Conservation (phyloP, 2,888 invertebrate genomes). For the Lingula anatina region DNA sequence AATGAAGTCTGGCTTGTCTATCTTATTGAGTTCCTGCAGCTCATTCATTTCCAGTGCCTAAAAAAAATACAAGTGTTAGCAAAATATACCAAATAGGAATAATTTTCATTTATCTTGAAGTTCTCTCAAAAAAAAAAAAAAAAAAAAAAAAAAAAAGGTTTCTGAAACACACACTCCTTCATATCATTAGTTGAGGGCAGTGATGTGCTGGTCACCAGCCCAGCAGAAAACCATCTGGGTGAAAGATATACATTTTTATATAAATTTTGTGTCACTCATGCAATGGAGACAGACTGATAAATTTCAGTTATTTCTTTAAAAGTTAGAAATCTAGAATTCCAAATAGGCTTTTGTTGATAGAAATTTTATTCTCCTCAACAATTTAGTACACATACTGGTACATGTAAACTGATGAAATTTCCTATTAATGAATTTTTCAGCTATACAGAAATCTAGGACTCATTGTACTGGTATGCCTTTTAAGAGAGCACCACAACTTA, state of each 20-base stretch:
- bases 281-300: too few relatives aligned
- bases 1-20: constrained; percentile 38
- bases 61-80: not conserved
- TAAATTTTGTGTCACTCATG: too few relatives aligned
- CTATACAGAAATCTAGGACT: too few relatives aligned
- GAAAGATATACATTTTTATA: not conserved
- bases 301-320: too few relatives aligned
- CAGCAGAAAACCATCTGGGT: too few relatives aligned
- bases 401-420: too few relatives aligned
- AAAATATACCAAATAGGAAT: not conserved
- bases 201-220: not conserved
- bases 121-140: not conserved
- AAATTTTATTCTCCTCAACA: not conserved
- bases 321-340: too few relatives aligned
- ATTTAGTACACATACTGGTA: not conserved
- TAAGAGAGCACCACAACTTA: too few relatives aligned
- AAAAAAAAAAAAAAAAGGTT: constrained; percentile 1
- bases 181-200: not conserved
- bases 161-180: not conserved
- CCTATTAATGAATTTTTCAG: too few relatives aligned
- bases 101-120: not conserved
- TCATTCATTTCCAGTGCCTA: not conserved
- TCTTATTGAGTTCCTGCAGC: constrained; percentile 34
- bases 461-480: too few relatives aligned
- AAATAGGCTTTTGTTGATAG: too few relatives aligned